Evolutionary conservation across 1,140 invertebrate genomes (phyloP).

Genomic region (Acyrthosiphon pisum): DNA sequence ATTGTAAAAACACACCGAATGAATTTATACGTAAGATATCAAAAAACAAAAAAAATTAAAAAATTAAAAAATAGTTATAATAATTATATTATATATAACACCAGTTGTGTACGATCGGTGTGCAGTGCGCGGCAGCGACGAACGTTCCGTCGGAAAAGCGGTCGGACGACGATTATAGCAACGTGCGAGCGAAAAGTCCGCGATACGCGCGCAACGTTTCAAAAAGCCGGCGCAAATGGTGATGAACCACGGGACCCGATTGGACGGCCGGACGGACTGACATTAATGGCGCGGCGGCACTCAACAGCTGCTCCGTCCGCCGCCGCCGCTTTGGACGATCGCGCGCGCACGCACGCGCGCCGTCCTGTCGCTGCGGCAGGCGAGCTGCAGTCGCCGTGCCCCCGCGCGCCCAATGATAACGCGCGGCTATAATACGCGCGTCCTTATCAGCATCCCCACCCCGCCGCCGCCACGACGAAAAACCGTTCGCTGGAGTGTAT

Average conservation of each 20-base stretch:
- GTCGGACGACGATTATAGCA: neutral
- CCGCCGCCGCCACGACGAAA: neutral
- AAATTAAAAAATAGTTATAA: neutral
- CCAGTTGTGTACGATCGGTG: neutral
- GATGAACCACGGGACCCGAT: constrained; percentile 37
- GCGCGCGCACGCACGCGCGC: neutral
- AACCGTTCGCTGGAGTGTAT: neutral
- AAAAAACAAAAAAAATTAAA: neutral
- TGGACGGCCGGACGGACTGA: constrained; percentile 53
- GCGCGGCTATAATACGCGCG: neutral
- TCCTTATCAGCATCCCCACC: neutral
- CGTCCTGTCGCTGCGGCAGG: neutral
- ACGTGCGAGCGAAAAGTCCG: constrained; percentile 14
- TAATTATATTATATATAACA: neutral
- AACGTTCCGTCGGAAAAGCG: neutral
- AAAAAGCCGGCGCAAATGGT: constrained; percentile 44
- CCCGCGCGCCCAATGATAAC: constrained; percentile 34
- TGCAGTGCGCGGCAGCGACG: neutral
- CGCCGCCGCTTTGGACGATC: constrained; percentile 25
- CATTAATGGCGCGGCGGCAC: constrained; percentile 54
- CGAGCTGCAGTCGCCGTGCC: neutral
- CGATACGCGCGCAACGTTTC: neutral
- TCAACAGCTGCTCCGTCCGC: constrained; percentile 49
- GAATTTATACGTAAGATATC: too few species aligned
- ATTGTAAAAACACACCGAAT: neutral